Evolutionary conservation across 2,113 vertebrate species (phyloP).

Genomic region (Onychostruthus taczanowskii): DNA sequence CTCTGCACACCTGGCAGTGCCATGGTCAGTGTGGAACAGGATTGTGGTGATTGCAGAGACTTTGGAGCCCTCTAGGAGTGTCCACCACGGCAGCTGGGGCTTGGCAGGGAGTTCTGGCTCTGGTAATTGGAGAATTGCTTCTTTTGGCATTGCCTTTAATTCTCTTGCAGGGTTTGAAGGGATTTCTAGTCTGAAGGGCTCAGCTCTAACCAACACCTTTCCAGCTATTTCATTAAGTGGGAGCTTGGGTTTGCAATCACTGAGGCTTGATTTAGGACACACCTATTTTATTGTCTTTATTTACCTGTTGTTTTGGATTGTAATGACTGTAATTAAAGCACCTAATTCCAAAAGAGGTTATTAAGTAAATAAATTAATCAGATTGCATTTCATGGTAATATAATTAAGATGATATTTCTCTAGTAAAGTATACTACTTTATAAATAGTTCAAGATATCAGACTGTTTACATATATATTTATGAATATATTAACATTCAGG

Average conservation of each 20-base stretch:
- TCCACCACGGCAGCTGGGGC: fast-evolving
- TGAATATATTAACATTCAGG: constrained; percentile 69
- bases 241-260: not conserved
- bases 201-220: not conserved
- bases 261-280: not conserved
- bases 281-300: constrained; percentile 17
- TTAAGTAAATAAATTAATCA: constrained; percentile 67
- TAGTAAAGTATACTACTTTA: constrained; percentile 61
- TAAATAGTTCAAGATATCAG: constrained; percentile 65
- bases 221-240: not conserved
- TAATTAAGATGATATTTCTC: constrained; percentile 62
- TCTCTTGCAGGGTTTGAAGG: not conserved
- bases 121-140: not conserved
- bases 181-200: not conserved
- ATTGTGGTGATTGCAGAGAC: fast-evolving
- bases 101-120: not conserved
- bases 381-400: constrained; percentile 45
- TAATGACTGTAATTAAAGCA: constrained; percentile 47
- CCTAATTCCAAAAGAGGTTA: constrained; percentile 44
- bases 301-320: constrained; percentile 46
- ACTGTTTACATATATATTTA: constrained; percentile 55
- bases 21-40: fast-evolving
- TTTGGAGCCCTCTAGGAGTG: not conserved
- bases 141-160: not conserved
- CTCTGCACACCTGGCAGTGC: not conserved